These are phyloP conservation scores for Anodontia alba DNA, from an alignment of 2,888 invertebrate genomes.

Conservation along the genomic window DNA sequence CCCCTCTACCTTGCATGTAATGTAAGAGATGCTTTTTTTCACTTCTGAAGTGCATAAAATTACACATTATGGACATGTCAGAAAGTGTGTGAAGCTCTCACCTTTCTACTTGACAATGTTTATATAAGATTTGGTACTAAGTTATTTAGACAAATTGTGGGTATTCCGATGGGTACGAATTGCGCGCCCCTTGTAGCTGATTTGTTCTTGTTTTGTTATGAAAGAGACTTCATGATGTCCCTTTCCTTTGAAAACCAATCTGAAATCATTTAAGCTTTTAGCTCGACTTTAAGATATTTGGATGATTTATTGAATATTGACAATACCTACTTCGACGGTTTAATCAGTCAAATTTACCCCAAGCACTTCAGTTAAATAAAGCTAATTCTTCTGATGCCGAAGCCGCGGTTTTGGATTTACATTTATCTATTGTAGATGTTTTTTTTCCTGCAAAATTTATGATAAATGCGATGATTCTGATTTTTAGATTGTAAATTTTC, in stretches of 20 bases:
- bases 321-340: background rate
- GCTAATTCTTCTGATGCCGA: background rate
- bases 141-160: background rate
- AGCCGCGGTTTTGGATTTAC: no score
- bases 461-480: no score
- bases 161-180: background rate
- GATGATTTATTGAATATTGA: background rate
- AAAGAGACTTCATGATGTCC: background rate
- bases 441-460: no score
- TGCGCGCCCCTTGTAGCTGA: background rate
- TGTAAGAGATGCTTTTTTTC: background rate
- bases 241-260: no score
- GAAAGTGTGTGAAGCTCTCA: background rate
- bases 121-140: background rate
- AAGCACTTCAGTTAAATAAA: background rate
- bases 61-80: background rate
- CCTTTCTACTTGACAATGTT: background rate
- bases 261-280: background rate
- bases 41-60: background rate
- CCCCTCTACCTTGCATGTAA: background rate
- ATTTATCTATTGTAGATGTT: no score
- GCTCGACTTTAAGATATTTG: background rate
- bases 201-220: slow-evolving; percentile 3
- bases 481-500: no score
- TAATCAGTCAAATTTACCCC: background rate